Evolutionary conservation across 2,113 vertebrate species (phyloP).

Genomic region (Eonycteris spelaea): DNA sequence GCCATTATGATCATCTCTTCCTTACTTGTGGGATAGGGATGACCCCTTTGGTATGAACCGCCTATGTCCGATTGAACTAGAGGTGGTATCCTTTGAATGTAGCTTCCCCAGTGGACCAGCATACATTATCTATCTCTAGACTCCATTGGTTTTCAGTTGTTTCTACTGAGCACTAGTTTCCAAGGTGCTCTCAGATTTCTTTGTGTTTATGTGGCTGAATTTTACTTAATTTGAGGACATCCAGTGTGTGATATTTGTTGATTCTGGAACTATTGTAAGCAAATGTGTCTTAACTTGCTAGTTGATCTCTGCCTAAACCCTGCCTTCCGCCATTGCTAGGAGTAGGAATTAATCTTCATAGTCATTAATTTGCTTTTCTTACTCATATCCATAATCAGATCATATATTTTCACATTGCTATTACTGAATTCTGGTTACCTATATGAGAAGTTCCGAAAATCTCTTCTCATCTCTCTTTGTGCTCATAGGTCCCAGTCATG

Average conservation of each 20-base stretch:
- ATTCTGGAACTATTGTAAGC: background rate
- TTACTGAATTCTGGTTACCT: background rate
- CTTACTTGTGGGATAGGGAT: constrained; percentile 18
- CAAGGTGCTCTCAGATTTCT: background rate
- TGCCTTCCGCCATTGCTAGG: constrained; percentile 31
- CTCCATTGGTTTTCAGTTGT: constrained; percentile 19
- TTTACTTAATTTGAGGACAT: constrained; percentile 32
- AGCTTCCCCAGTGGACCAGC: constrained; percentile 8
- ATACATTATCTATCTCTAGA: constrained; percentile 26
- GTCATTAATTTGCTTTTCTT: background rate
- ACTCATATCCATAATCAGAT: background rate
- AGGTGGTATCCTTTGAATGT: background rate
- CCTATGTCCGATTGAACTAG: constrained; percentile 39
- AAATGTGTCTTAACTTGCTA: constrained; percentile 28
- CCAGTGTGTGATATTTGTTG: background rate
- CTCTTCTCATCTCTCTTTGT: constrained; percentile 22
- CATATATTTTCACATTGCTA: background rate
- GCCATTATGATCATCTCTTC: background rate
- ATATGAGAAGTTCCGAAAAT: background rate
- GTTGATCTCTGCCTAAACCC: constrained; percentile 33
- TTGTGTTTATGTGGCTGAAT: constrained; percentile 29
- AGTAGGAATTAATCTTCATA: constrained; percentile 35
- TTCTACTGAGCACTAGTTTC: constrained; percentile 44
- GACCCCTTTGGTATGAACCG: background rate
- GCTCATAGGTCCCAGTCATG: constrained; percentile 80